These are phyloP conservation scores for Melikaiella ostensackeni DNA, from an alignment of 2,888 invertebrate species.

Conservation along the genomic window DNA sequence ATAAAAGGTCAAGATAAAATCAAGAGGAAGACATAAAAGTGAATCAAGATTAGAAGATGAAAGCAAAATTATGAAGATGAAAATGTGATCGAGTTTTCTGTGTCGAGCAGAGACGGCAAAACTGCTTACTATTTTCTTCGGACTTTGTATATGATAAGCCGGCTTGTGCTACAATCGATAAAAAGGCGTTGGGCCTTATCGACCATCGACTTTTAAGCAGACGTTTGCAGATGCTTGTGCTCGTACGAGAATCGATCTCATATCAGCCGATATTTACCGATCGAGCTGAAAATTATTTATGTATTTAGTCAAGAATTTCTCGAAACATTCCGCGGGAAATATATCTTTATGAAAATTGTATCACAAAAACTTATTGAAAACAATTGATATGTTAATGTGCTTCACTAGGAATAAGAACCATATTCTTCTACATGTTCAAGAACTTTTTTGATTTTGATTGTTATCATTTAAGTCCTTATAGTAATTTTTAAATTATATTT, in stretches of 20 bases:
- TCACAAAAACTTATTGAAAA: background rate
- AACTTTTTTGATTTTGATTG: background rate
- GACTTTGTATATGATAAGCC: background rate
- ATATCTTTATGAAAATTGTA: background rate
- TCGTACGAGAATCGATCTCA: conserved; percentile 13
- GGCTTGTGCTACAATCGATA: background rate
- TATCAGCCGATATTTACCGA: background rate
- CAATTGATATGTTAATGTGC: background rate
- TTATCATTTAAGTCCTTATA: background rate
- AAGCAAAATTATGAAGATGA: background rate
- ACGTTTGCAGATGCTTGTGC: too few relatives aligned
- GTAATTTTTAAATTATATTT: background rate
- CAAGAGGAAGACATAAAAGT: background rate
- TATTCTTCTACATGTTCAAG: background rate
- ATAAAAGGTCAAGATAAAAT: background rate
- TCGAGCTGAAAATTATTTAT: background rate
- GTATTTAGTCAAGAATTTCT: background rate
- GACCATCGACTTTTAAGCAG: background rate
- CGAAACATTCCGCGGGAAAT: background rate
- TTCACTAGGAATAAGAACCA: background rate
- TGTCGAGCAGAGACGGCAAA: conserved; percentile 1
- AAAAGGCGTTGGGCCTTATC: background rate
- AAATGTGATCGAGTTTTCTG: background rate
- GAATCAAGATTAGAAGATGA: background rate
- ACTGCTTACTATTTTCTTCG: background rate